These are phyloP conservation scores for Oenanthe oenanthe DNA, from an alignment of 2,113 vertebrate genomes.

Conservation along the genomic window DNA sequence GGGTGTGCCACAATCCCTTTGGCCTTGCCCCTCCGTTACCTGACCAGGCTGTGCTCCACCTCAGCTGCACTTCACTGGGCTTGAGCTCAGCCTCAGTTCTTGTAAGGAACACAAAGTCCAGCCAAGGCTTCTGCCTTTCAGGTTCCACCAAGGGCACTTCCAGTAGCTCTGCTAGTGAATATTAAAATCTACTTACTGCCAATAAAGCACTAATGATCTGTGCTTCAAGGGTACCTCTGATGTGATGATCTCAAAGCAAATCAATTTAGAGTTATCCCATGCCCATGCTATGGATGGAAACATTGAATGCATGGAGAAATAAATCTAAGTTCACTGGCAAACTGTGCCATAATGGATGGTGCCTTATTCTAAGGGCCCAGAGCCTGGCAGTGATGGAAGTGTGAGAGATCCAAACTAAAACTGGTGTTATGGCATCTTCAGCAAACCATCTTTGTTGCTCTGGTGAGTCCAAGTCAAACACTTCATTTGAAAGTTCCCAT, in stretches of 20 bases:
- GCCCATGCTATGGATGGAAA: slow-evolving; percentile 2
- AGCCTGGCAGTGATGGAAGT: background rate
- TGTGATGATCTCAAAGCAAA: slow-evolving; percentile 46
- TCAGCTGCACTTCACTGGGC: background rate
- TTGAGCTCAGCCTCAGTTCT: background rate
- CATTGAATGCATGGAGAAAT: background rate
- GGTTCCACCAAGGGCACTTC: background rate
- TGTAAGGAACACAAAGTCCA: background rate
- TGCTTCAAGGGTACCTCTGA: slow-evolving; percentile 45
- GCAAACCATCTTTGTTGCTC: background rate
- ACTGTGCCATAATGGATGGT: background rate
- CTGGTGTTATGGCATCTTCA: background rate
- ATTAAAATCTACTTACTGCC: background rate
- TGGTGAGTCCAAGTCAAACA: background rate
- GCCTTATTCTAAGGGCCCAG: background rate
- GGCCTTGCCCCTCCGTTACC: background rate
- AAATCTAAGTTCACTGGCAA: background rate
- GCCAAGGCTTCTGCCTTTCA: background rate
- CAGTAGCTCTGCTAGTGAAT: background rate
- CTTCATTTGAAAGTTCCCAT: background rate
- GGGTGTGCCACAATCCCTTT: background rate
- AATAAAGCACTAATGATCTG: slow-evolving; percentile 12
- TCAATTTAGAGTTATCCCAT: slow-evolving; percentile 4
- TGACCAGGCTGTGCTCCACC: background rate
- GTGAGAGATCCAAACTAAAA: background rate